A percentile compares a stretch with the other conserved stretches of the same genome.
These are phyloP conservation scores for Tetramorium simillimum DNA, from an alignment of 1,140 invertebrate species.

Conservation along the genomic window DNA sequence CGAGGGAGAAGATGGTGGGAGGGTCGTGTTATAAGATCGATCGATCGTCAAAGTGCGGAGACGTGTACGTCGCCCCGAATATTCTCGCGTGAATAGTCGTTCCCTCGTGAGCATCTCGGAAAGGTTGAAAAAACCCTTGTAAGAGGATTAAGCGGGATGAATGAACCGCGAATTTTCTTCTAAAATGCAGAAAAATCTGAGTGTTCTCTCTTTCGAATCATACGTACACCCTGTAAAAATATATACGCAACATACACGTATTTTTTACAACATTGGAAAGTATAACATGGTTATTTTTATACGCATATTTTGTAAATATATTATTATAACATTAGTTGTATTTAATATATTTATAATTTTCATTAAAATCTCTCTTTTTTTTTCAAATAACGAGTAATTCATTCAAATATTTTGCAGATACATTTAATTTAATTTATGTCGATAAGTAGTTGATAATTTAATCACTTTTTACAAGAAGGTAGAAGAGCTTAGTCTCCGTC, in stretches of 20 bases:
- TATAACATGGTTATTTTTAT: neutral
- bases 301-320: neutral
- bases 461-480: neutral
- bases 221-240: neutral
- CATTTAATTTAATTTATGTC: neutral
- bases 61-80: slow-evolving; percentile 56
- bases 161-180: neutral
- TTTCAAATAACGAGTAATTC: neutral
- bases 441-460: neutral
- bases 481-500: neutral
- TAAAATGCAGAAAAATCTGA: neutral
- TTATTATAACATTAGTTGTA: neutral
- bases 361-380: neutral
- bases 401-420: neutral
- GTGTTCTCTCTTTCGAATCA: neutral
- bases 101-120: slow-evolving; percentile 43
- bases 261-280: neutral
- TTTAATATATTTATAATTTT: neutral
- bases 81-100: slow-evolving; percentile 60
- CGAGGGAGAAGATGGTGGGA: neutral
- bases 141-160: slow-evolving; percentile 43
- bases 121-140: slow-evolving; percentile 37
- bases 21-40: slow-evolving; percentile 49
- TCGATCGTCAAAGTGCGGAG: slow-evolving; percentile 59
- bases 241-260: neutral